Evolutionary conservation across 2,113 vertebrate species (phyloP).

Genomic region (Atrichornis clamosus): DNA sequence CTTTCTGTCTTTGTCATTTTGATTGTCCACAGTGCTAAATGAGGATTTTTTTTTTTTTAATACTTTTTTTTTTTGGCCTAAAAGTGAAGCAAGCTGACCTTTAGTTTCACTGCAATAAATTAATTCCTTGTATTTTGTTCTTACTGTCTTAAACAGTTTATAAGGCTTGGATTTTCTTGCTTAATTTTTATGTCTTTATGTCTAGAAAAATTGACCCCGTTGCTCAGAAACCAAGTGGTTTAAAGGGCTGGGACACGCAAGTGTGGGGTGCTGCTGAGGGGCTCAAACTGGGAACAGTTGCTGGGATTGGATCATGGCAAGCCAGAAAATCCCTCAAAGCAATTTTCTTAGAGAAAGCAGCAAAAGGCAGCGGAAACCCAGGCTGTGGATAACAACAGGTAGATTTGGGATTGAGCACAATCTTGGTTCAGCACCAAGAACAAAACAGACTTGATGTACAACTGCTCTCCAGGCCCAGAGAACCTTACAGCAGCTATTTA

Average conservation of each 20-base stretch:
- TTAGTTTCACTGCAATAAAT: not conserved
- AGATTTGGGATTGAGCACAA: not conserved
- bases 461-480: not conserved
- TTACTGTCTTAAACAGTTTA: not conserved
- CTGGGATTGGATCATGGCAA: not conserved
- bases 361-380: accelerated
- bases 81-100: not conserved
- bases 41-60: not conserved
- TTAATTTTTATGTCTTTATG: not conserved
- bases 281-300: not conserved
- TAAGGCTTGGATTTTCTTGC: not conserved
- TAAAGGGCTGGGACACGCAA: not conserved
- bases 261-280: not conserved
- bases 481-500: not conserved
- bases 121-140: not conserved
- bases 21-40: not conserved
- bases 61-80: not conserved
- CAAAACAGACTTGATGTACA: accelerated
- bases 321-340: not conserved
- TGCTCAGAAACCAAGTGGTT: not conserved
- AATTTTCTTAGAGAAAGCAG: not conserved
- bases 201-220: not conserved
- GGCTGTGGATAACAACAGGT: not conserved
- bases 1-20: not conserved
- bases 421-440: not conserved